phyloP scores from a whole-genome alignment of 2,113 vertebrate species.

The Peromyscus maniculatus region DNA sequence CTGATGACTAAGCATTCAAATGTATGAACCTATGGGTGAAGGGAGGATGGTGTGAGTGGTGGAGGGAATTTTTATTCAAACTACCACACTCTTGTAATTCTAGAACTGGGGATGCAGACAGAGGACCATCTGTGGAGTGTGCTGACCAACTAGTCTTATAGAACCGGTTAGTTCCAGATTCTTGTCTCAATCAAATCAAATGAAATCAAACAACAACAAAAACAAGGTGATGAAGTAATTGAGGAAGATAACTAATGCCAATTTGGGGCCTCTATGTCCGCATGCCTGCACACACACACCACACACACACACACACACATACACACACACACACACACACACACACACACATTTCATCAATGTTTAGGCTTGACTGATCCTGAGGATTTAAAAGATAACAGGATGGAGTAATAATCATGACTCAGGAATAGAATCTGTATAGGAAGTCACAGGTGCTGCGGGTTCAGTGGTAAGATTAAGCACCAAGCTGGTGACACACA shows the following conservation, averaged over 20 bases:
- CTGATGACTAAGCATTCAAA: not conserved
- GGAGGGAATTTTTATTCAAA: not conserved
- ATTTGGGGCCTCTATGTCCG: not conserved
- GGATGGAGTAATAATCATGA: not conserved
- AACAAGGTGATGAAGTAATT: not conserved
- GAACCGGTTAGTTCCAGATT: not conserved
- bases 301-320: not conserved
- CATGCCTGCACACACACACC: not conserved
- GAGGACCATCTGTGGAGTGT: too few relatives aligned
- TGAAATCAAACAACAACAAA: not conserved
- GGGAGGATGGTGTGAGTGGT: not conserved
- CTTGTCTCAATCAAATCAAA: not conserved
- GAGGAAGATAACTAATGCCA: not conserved
- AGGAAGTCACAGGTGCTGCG: not conserved
- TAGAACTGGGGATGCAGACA: not conserved
- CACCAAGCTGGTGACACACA: not conserved
- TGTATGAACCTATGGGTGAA: too few relatives aligned
- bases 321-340: not conserved
- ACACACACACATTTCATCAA: not conserved
- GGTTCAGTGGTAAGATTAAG: not conserved
- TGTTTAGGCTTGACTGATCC: not conserved
- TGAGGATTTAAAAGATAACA: not conserved
- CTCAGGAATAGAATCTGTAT: not conserved
- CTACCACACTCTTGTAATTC: not conserved
- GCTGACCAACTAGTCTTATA: not conserved